phyloP scores from a whole-genome alignment of 2,797 vertebrate species.

The Thaleichthys pacificus region DNA sequence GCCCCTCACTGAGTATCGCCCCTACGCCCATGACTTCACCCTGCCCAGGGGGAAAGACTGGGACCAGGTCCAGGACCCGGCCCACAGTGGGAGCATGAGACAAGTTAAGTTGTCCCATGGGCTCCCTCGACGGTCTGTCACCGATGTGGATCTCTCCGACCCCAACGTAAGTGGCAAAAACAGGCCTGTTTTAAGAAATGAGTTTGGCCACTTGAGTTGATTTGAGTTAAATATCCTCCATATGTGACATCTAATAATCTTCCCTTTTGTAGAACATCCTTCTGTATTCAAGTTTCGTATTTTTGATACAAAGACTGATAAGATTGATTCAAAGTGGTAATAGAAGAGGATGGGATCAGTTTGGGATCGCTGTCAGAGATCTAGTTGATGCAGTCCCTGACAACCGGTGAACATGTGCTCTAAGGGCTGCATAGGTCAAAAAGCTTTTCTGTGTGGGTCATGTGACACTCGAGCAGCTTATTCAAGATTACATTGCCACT shows the following conservation, averaged over 20 bases:
- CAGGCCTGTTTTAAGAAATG: background rate
- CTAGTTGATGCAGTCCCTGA: slow-evolving; percentile 7
- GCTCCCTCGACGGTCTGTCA: slow-evolving; percentile 68
- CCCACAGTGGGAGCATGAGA: slow-evolving; percentile 42
- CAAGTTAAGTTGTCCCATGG: slow-evolving; percentile 50
- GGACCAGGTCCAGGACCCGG: slow-evolving; percentile 55
- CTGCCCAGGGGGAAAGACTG: slow-evolving; percentile 67
- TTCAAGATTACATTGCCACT: slow-evolving; percentile 33
- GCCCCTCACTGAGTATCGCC: slow-evolving; percentile 74
- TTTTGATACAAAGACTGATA: no score
- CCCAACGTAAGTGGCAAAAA: slow-evolving; percentile 78
- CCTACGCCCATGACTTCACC: slow-evolving; percentile 74
- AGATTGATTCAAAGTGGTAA: background rate
- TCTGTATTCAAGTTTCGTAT: background rate
- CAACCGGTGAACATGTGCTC: slow-evolving; percentile 32
- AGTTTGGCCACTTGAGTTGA: no score
- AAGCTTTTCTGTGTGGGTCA: slow-evolving; percentile 33
- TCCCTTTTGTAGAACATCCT: background rate
- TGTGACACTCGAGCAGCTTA: slow-evolving; percentile 47
- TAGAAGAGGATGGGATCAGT: slow-evolving; percentile 7
- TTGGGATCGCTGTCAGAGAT: slow-evolving; percentile 13
- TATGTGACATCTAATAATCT: background rate
- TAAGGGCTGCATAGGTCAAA: background rate
- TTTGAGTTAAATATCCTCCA: background rate
- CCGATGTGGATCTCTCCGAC: slow-evolving; percentile 79